Conservation (phyloP, 2,888 invertebrate genomes). For the Phengaris arion region DNA sequence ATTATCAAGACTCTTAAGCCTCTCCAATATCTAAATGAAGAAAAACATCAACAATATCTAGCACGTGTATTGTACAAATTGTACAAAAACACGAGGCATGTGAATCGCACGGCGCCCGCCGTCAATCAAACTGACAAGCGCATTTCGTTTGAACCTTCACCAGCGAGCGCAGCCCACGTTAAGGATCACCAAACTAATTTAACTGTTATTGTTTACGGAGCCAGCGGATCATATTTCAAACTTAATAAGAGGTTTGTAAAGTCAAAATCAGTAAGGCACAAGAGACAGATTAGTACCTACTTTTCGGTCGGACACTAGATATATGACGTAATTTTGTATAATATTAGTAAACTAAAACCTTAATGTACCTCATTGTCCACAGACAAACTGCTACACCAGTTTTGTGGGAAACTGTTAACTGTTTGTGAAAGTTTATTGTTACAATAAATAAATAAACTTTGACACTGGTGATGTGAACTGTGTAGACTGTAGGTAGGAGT, state of each 20-base stretch:
- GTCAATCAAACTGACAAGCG: constrained; percentile 64
- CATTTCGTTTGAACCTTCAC: constrained; percentile 55
- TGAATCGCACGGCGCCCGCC: constrained; percentile 51
- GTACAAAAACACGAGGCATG: constrained; percentile 22
- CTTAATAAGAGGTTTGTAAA: not conserved
- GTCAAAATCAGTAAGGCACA: not conserved
- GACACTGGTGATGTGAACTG: no score
- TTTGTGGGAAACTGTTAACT: no score
- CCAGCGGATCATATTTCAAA: constrained; percentile 14
- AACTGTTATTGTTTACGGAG: constrained; percentile 3
- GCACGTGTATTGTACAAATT: not conserved
- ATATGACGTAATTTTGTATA: no score
- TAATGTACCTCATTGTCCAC: no score
- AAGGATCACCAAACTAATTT: constrained; percentile 6
- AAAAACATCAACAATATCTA: not conserved
- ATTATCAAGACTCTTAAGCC: not conserved
- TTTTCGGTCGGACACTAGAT: no score
- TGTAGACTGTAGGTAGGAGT: no score
- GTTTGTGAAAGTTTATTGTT: no score
- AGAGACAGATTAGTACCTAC: not conserved
- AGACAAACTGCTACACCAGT: no score
- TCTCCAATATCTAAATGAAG: not conserved
- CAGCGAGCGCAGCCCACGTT: constrained; percentile 38
- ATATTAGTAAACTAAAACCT: no score
- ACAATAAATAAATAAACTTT: no score